These are phyloP conservation scores for Luperina testacea DNA, from an alignment of 2,888 invertebrate species.

Conservation along the genomic window DNA sequence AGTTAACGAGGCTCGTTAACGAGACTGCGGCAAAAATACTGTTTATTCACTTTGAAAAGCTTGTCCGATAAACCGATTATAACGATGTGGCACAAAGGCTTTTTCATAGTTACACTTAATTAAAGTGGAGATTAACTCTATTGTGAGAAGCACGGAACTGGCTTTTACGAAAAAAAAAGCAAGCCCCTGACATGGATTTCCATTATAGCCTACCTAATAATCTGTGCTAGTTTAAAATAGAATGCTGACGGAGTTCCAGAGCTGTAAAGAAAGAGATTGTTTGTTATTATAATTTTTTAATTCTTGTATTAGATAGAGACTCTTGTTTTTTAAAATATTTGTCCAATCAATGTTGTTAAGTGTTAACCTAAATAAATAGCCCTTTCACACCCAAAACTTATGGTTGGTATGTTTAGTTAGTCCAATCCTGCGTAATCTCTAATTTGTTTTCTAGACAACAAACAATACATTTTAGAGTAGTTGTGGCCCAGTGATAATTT, in stretches of 20 bases:
- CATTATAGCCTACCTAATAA: constrained; percentile 48
- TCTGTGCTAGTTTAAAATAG: constrained; percentile 17
- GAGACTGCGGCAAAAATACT: constrained; percentile 64
- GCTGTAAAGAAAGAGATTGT: too few relatives aligned
- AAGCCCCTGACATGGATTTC: constrained; percentile 27
- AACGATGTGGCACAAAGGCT: constrained; percentile 70
- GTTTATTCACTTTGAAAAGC: constrained; percentile 71
- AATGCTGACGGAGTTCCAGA: background rate
- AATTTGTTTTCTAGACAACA: background rate
- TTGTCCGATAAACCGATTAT: constrained; percentile 78
- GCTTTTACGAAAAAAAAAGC: constrained; percentile 33
- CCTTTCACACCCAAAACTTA: constrained; percentile 2
- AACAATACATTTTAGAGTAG: background rate
- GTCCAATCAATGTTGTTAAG: background rate
- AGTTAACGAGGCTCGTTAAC: constrained; percentile 62
- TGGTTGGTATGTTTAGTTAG: background rate
- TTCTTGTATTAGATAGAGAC: background rate
- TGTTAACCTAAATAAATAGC: constrained; percentile 39
- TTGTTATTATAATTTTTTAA: too few relatives aligned
- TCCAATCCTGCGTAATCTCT: background rate
- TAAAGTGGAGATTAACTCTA: constrained; percentile 61
- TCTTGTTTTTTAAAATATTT: constrained; percentile 10
- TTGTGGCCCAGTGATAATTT: too few relatives aligned
- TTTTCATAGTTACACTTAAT: constrained; percentile 59
- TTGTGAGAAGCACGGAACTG: constrained; percentile 35